Conservation (phyloP, 2,888 invertebrate species). For the Melanchra persicariae region DNA sequence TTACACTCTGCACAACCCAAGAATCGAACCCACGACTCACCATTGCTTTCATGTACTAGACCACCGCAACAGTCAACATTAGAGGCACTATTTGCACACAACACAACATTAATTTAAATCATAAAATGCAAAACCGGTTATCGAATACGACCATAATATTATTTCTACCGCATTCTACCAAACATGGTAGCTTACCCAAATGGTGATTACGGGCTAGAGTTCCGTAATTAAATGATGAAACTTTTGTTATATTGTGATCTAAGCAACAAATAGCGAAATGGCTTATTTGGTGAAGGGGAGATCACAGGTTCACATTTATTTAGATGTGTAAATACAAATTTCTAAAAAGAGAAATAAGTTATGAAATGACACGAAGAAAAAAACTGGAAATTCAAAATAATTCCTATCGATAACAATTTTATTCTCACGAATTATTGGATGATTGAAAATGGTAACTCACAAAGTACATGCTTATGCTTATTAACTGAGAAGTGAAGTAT, state of each 20-base stretch:
- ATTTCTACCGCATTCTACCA: slow-evolving; percentile 63
- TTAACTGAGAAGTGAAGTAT: no score
- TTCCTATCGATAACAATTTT: no score
- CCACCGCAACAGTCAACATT: background rate
- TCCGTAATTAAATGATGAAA: slow-evolving; percentile 56
- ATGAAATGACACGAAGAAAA: no score
- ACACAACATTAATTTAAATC: slow-evolving; percentile 47
- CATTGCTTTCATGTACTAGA: background rate
- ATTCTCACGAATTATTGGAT: no score
- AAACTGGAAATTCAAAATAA: no score
- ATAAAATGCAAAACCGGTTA: slow-evolving; percentile 56
- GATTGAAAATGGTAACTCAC: no score
- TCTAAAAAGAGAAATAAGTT: background rate
- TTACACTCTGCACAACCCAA: background rate
- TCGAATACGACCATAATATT: slow-evolving; percentile 57
- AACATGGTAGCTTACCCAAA: slow-evolving; percentile 61
- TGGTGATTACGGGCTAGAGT: slow-evolving; percentile 61
- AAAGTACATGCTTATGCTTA: no score
- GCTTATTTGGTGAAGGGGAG: slow-evolving; percentile 25
- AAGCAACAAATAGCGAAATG: slow-evolving; percentile 30
- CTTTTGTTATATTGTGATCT: slow-evolving; percentile 43
- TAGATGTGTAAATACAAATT: slow-evolving; percentile 17
- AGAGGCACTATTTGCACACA: background rate
- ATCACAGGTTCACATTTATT: slow-evolving; percentile 19
- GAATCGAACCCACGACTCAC: background rate